Percentiles rank a stretch among this genome's conserved stretches.
These are phyloP conservation scores for Parotocinclus haroldoi DNA, from an alignment of 2,797 vertebrate species.

Conservation along the genomic window DNA sequence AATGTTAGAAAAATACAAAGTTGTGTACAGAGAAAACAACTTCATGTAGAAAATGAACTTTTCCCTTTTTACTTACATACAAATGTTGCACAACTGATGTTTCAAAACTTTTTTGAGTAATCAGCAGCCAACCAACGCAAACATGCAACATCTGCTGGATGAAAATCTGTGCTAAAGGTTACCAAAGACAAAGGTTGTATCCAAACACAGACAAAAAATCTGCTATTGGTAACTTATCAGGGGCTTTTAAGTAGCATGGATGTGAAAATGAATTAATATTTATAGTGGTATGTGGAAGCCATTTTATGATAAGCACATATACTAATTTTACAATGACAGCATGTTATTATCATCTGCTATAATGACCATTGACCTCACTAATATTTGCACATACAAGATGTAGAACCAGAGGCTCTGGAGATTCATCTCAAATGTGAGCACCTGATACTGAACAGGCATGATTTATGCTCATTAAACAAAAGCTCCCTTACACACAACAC, in stretches of 20 bases:
- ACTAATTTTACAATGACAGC: conserved; percentile 4
- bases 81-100: too few relatives aligned
- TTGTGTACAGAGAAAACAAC: too few relatives aligned
- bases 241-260: conserved; percentile 5
- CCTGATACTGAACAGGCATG: conserved; percentile 6
- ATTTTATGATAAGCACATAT: conserved; percentile 10
- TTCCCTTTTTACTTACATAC: too few relatives aligned
- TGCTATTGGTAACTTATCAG: too few relatives aligned
- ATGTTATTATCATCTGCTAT: conserved; percentile 20
- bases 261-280: conserved; percentile 15
- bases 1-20: too few relatives aligned
- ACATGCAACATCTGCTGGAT: too few relatives aligned
- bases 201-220: too few relatives aligned
- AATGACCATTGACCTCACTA: conserved; percentile 27
- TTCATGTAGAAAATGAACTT: too few relatives aligned
- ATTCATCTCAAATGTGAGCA: not conserved
- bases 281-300: conserved; percentile 2
- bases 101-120: too few relatives aligned
- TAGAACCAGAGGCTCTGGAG: not conserved
- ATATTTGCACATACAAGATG: conserved; percentile 15
- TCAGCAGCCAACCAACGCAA: too few relatives aligned
- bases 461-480: conserved; percentile 29
- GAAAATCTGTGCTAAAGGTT: too few relatives aligned
- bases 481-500: not conserved
- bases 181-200: too few relatives aligned